Percentiles rank a stretch among this genome's conserved stretches.
Evolutionary conservation across 2,113 vertebrate genomes (phyloP).

Genomic region (Nerophis ophidion): DNA sequence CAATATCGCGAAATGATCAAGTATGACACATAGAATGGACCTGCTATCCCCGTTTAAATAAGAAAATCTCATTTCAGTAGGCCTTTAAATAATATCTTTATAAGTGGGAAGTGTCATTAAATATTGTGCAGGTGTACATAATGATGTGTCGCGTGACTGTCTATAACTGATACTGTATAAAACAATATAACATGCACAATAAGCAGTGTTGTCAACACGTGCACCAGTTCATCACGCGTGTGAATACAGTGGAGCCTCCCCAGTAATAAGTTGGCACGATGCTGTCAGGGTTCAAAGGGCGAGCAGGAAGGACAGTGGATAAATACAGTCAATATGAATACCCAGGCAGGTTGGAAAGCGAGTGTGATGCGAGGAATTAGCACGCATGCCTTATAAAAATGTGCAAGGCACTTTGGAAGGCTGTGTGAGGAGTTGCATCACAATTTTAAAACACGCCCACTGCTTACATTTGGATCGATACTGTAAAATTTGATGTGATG

Average conservation of each 20-base stretch:
- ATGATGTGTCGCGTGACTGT: neutral
- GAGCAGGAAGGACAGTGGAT: conserved; percentile 11
- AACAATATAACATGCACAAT: neutral
- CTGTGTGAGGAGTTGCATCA: conserved; percentile 17
- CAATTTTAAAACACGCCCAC: neutral
- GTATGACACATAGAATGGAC: too few relatives aligned
- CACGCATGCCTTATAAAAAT: conserved; percentile 21
- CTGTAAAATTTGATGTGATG: too few relatives aligned
- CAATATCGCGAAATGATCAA: too few relatives aligned
- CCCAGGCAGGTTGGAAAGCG: neutral
- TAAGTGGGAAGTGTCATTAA: neutral
- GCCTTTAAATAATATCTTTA: neutral
- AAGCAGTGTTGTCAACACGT: neutral
- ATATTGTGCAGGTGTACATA: neutral
- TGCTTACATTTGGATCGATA: too few relatives aligned
- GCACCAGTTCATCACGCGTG: conserved; percentile 4
- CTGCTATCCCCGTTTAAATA: too few relatives aligned
- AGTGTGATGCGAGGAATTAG: conserved; percentile 22
- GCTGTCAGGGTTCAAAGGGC: conserved; percentile 24
- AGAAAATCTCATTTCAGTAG: too few relatives aligned
- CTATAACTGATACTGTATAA: neutral
- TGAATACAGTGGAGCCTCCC: conserved; percentile 10
- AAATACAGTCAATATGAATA: neutral
- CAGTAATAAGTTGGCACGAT: conserved; percentile 34
- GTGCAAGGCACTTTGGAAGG: conserved; percentile 15